These are phyloP conservation scores for Motacilla tschutschensis DNA, from an alignment of 2,113 vertebrate genomes.

Conservation along the genomic window DNA sequence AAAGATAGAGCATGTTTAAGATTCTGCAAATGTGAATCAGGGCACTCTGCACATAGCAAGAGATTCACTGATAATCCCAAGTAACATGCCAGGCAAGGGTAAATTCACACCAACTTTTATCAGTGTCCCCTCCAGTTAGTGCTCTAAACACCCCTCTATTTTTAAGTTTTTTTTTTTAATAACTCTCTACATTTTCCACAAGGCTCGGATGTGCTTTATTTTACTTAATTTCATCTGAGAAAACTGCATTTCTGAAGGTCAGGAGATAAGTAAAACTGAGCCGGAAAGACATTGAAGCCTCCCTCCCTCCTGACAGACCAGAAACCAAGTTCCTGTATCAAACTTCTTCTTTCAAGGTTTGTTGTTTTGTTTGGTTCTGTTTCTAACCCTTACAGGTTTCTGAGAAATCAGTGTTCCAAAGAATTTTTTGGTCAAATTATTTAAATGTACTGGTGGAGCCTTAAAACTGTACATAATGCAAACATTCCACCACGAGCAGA, in stretches of 20 bases:
- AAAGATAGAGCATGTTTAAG: not conserved
- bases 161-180: not conserved
- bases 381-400: not conserved
- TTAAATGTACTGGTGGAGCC: not conserved
- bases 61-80: not conserved
- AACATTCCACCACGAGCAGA: accelerated
- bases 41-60: not conserved
- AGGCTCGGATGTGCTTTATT: not conserved
- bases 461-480: not conserved
- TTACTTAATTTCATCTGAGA: not conserved
- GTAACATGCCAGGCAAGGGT: not conserved
- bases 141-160: not conserved
- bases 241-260: not conserved
- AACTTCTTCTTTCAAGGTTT: slow-evolving; percentile 62
- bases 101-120: not conserved
- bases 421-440: not conserved
- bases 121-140: not conserved
- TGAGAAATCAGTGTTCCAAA: not conserved
- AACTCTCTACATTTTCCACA: not conserved
- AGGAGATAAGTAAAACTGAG: not conserved
- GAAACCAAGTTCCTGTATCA: slow-evolving; percentile 43
- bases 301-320: not conserved
- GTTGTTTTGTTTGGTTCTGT: not conserved
- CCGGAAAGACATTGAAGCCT: not conserved
- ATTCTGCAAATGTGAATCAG: not conserved